Evolutionary conservation across 2,888 invertebrate genomes (phyloP).

Genomic region (Diarsia dahlii): DNA sequence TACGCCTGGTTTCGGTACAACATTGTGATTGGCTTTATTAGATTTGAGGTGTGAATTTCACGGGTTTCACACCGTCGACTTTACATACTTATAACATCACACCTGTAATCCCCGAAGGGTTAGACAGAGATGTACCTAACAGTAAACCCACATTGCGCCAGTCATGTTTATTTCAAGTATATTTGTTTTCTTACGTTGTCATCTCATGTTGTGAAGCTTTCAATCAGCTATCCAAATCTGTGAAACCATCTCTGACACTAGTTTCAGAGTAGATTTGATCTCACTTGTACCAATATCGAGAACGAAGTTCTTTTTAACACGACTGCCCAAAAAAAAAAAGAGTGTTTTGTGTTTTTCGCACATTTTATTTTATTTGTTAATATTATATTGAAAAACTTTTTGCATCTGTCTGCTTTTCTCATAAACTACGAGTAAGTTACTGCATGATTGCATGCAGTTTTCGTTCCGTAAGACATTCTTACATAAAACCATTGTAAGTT

Average conservation of each 20-base stretch:
- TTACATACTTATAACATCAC: too few species aligned
- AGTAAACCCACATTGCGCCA: too few species aligned
- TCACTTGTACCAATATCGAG: background rate
- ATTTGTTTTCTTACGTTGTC: background rate
- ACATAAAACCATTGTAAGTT: too few species aligned
- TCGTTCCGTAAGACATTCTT: too few species aligned
- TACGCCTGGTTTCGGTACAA: background rate
- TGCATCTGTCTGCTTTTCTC: too few species aligned
- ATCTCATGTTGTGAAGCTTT: background rate
- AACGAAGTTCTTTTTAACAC: background rate
- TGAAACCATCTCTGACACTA: background rate
- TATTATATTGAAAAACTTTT: too few species aligned
- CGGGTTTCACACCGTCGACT: background rate
- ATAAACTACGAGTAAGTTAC: too few species aligned
- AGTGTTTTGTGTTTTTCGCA: too few species aligned
- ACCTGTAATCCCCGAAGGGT: too few species aligned
- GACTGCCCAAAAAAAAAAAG: too few species aligned
- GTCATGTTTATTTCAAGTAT: background rate
- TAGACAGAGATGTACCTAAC: too few species aligned
- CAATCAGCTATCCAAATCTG: background rate
- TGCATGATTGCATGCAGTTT: too few species aligned
- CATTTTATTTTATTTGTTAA: background rate
- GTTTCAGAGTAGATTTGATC: background rate
- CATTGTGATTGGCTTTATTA: conserved; percentile 1
- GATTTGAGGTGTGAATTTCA: background rate